Base-by-base conservation (phyloP, 2,113 vertebrate genomes). In the Oceanodroma tethys region DNA sequence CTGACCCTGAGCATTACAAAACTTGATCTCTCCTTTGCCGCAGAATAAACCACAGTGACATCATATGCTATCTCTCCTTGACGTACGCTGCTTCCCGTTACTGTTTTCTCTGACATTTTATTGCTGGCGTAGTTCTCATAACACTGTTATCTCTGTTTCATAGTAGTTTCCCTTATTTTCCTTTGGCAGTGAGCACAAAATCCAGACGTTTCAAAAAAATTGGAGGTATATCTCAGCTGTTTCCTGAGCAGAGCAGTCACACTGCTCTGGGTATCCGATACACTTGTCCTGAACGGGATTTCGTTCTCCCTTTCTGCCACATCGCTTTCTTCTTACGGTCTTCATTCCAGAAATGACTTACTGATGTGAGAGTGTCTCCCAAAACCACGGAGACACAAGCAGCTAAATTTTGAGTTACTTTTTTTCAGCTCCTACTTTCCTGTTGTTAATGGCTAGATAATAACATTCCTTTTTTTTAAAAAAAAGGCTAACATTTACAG, bases 1-100 rank as follows among this genome's bases (percentile, higher is more conserved):
- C 84, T 96, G 86, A 94, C 91, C 94, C 94, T 75, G 60, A 84
- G 76, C 66, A 20, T 53, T 91, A 52, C 79, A 70, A 62, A 82
- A 78, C 76, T 65, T 73, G 63, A 74, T 86, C 76, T 78, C 78
- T 93, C 55, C 58, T 96, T 76, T 63, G 71, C 72, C 1, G 1
- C 63, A 19, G 40, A 68, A 53, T 88, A 90, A 93, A 87, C 87
- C 67, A 21, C 34, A 16, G 32, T 93, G 91, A 88, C 93, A 82
- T 90, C 81, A 90, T 67, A 32, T 67, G 58, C 67, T 72, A 43
- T 26, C 87, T 90, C 80, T 90, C 66, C 65, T 76, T 93, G 93
- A 75, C 14, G 0, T 82, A 30, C 47, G 75, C 78, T 75, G 40
- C 73, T 68, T 95, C 86, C 81, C 5, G 0, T 81, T 71, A 47